phyloP scores from a whole-genome alignment of 1,140 invertebrate genomes.

The Polypedilum pembai region DNA sequence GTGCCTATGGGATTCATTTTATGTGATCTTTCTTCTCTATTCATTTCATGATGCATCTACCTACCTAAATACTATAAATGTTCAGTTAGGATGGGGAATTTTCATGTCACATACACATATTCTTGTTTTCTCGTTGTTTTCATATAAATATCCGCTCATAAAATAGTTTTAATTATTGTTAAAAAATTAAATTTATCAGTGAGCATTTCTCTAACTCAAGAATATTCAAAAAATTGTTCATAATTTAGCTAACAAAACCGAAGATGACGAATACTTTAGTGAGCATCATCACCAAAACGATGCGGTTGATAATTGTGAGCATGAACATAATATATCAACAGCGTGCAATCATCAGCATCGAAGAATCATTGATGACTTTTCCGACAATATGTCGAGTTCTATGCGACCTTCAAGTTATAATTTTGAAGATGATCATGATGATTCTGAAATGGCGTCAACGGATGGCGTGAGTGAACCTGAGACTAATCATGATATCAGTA shows the following conservation, averaged over 20 bases:
- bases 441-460: background rate
- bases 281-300: background rate
- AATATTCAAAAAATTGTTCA: background rate
- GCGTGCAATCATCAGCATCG: background rate
- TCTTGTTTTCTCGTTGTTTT: no score
- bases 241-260: background rate
- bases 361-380: background rate
- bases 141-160: no score
- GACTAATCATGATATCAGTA: background rate
- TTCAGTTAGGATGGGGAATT: no score
- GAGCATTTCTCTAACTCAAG: no score
- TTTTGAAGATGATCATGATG: background rate
- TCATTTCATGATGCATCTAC: no score
- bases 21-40: no score
- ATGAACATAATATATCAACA: background rate
- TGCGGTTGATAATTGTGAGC: no score
- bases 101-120: no score
- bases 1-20: no score
- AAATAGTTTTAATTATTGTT: no score
- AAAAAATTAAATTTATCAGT: no score
- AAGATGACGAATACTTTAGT: background rate
- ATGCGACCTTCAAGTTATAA: background rate
- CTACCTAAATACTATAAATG: no score
- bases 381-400: background rate
- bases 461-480: constrained; percentile 4